phyloP scores from a whole-genome alignment of 2,888 invertebrate species.

The Strigamia transsilvanica region DNA sequence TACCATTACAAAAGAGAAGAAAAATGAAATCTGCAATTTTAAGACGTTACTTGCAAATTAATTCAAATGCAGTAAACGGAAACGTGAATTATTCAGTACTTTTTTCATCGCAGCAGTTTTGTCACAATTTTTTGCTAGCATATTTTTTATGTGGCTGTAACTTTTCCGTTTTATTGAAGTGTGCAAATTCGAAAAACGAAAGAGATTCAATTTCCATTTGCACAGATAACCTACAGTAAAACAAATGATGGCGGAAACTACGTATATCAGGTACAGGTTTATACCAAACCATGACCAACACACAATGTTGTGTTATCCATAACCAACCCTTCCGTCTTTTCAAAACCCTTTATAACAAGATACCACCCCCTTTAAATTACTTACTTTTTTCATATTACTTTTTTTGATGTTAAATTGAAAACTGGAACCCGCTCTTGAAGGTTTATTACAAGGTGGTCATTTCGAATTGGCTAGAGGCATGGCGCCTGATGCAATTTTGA shows the following conservation, averaged over 20 bases:
- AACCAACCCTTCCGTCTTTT: background rate
- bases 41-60: background rate
- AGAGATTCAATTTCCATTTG: slow-evolving; percentile 49
- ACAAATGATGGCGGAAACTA: slow-evolving; percentile 39
- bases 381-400: slow-evolving; percentile 42
- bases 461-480: slow-evolving; percentile 33
- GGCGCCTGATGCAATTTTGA: slow-evolving; percentile 37
- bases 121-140: background rate
- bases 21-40: background rate
- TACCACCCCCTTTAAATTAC: slow-evolving; percentile 19
- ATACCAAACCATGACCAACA: slow-evolving; percentile 16
- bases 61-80: no score
- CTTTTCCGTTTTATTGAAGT: slow-evolving; percentile 14
- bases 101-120: no score
- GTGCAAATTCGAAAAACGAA: slow-evolving; percentile 32
- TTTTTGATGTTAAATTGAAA: slow-evolving; percentile 18
- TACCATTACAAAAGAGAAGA: no score
- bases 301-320: background rate
- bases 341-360: background rate
- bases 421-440: background rate
- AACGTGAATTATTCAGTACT: no score
- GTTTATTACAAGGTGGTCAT: slow-evolving; percentile 6
- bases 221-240: slow-evolving; percentile 45
- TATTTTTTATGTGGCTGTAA: slow-evolving; percentile 22
- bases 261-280: slow-evolving; percentile 37